Conservation (phyloP, 2,888 invertebrate species). For the Scaptomyza flava region DNA sequence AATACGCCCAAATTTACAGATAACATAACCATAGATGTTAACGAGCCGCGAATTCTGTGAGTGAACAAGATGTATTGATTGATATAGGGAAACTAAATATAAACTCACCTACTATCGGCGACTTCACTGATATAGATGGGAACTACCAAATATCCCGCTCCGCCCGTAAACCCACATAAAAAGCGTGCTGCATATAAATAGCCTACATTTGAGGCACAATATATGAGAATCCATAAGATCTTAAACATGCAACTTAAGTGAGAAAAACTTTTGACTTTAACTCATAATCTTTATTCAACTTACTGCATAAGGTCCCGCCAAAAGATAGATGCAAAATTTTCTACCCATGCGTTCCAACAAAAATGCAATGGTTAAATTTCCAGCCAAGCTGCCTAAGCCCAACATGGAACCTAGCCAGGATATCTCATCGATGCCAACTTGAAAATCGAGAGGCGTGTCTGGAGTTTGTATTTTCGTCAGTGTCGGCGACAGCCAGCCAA, state of each 20-base stretch:
- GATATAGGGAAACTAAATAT: background rate
- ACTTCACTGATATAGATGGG: conserved; percentile 83
- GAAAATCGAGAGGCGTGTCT: conserved; percentile 67
- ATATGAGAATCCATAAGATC: conserved; percentile 80
- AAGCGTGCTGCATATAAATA: conserved; percentile 80
- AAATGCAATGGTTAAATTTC: conserved; percentile 76
- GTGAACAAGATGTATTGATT: background rate
- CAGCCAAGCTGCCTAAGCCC: conserved; percentile 77
- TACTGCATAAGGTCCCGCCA: conserved; percentile 80
- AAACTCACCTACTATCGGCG: conserved; percentile 76
- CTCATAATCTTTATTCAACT: conserved; percentile 12
- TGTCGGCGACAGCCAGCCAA: conserved; percentile 83
- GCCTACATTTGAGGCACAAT: conserved; percentile 72
- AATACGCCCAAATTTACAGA: conserved; percentile 80
- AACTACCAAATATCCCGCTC: conserved; percentile 76
- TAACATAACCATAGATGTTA: conserved; percentile 79
- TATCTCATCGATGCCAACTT: conserved; percentile 63
- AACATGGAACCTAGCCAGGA: conserved; percentile 82
- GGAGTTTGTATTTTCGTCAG: conserved; percentile 70
- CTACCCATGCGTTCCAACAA: conserved; percentile 75
- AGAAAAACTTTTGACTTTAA: background rate
- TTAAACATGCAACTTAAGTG: conserved; percentile 17
- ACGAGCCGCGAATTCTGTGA: conserved; percentile 79
- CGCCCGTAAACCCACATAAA: conserved; percentile 81
- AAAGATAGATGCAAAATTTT: conserved; percentile 72